phyloP scores from a whole-genome alignment of 2,113 vertebrate species.

The Galemys pyrenaicus region DNA sequence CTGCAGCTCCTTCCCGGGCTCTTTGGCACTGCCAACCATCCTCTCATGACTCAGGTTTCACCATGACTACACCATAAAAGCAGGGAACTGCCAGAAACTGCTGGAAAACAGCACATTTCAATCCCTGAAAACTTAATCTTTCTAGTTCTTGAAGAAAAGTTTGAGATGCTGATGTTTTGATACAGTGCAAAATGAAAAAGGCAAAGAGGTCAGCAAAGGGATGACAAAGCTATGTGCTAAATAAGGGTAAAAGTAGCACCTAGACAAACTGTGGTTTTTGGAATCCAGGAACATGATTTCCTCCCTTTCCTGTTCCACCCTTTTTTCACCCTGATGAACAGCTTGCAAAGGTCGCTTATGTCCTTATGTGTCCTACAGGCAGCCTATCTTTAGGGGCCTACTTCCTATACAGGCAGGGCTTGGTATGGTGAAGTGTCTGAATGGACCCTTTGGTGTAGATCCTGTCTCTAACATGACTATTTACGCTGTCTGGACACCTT shows the following conservation, averaged over 20 bases:
- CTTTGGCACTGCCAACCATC: slow-evolving; percentile 31
- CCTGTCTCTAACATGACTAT: neutral
- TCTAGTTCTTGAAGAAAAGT: slow-evolving; percentile 6
- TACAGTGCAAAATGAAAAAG: neutral
- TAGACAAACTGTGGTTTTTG: slow-evolving; percentile 61
- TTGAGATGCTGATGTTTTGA: neutral
- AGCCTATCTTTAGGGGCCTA: slow-evolving; percentile 61
- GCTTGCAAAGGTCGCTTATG: neutral
- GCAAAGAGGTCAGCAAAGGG: slow-evolving; percentile 20
- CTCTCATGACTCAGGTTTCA: slow-evolving; percentile 72
- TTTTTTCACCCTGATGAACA: neutral
- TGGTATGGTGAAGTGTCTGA: neutral
- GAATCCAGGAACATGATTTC: slow-evolving; percentile 55
- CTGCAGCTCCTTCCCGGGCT: neutral
- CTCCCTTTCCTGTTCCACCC: slow-evolving; percentile 74
- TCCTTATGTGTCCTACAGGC: neutral
- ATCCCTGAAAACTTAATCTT: slow-evolving; percentile 2
- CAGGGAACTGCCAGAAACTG: slow-evolving; percentile 45
- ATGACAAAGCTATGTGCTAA: slow-evolving; percentile 41
- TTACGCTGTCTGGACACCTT: neutral
- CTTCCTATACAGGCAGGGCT: slow-evolving; percentile 35
- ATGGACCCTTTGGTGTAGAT: neutral
- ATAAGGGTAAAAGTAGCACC: slow-evolving; percentile 51
- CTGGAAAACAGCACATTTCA: slow-evolving; percentile 41
- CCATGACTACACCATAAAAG: slow-evolving; percentile 74